Percentiles rank a stretch among this genome's conserved stretches.
phyloP scores from a whole-genome alignment of 2,888 invertebrate genomes.

The Colletes collaris region DNA sequence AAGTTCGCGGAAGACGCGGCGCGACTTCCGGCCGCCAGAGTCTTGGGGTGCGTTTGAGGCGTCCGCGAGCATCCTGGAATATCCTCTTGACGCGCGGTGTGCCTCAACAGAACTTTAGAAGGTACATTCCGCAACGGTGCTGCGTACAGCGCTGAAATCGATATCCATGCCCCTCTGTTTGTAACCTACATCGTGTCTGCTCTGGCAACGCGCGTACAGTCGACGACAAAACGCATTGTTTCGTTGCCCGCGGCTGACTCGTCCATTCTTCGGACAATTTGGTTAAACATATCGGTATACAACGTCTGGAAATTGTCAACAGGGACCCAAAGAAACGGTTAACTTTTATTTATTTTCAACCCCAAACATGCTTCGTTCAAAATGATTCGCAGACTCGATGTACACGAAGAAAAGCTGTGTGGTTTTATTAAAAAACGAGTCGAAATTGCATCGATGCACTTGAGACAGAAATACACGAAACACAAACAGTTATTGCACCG shows the following conservation, averaged over 20 bases:
- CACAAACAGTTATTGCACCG: too few relatives aligned
- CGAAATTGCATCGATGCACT: too few relatives aligned
- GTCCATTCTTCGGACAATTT: constrained; percentile 6
- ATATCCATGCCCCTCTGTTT: constrained; percentile 79
- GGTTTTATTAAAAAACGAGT: too few relatives aligned
- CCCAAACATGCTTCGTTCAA: too few relatives aligned
- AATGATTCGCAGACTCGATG: too few relatives aligned
- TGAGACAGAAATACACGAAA: too few relatives aligned
- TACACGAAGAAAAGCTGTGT: too few relatives aligned
- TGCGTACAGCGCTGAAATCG: constrained; percentile 80
- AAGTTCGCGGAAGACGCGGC: not conserved
- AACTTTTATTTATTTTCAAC: too few relatives aligned
- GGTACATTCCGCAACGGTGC: constrained; percentile 79
- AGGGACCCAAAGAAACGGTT: too few relatives aligned
- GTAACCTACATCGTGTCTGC: constrained; percentile 79
- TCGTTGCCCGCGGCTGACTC: constrained; percentile 12
- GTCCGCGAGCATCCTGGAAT: not conserved
- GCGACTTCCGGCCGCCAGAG: not conserved
- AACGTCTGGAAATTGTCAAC: too few relatives aligned
- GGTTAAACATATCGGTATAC: not conserved
- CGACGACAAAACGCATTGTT: constrained; percentile 66
- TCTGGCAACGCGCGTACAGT: constrained; percentile 67
- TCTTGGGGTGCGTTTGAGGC: not conserved
- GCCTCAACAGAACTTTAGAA: constrained; percentile 71
- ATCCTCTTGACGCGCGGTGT: constrained; percentile 5